Conservation (phyloP, 2,113 vertebrate species). For the Carlito syrichta region DNA sequence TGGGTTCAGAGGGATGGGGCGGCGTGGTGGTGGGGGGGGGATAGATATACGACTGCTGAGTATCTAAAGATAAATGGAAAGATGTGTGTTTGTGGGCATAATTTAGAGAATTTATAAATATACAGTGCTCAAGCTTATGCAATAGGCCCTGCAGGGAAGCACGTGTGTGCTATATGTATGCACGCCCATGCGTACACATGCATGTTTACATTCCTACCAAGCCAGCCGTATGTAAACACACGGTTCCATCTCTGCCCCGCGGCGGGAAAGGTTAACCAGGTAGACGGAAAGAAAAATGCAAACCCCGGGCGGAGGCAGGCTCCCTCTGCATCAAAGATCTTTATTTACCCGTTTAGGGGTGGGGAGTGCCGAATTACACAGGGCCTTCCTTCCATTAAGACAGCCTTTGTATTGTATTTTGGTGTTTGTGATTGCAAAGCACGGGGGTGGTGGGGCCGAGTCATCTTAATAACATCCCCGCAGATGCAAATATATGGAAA, state of each 20-base stretch:
- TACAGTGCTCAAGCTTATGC: neutral
- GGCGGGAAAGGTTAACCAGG: conserved; percentile 70
- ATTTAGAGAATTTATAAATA: conserved; percentile 49
- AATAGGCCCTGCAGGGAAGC: conserved; percentile 12
- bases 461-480: conserved; percentile 76
- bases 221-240: conserved; percentile 57
- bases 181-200: conserved; percentile 34
- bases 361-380: neutral
- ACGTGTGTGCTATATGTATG: conserved; percentile 16
- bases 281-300: neutral
- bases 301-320: neutral
- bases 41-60: conserved; percentile 65
- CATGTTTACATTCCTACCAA: conserved; percentile 61
- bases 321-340: neutral
- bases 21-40: neutral
- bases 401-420: conserved; percentile 57
- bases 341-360: neutral
- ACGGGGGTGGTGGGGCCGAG: conserved; percentile 49
- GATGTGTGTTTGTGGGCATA: conserved; percentile 45
- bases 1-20: conserved; percentile 68
- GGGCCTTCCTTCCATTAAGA: conserved; percentile 11
- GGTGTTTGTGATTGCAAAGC: conserved; percentile 68
- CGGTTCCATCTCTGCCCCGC: conserved; percentile 42
- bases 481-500: conserved; percentile 80
- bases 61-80: conserved; percentile 61